Evolutionary conservation across 2,797 vertebrate species (phyloP).

Genomic region (Falco biarmicus): DNA sequence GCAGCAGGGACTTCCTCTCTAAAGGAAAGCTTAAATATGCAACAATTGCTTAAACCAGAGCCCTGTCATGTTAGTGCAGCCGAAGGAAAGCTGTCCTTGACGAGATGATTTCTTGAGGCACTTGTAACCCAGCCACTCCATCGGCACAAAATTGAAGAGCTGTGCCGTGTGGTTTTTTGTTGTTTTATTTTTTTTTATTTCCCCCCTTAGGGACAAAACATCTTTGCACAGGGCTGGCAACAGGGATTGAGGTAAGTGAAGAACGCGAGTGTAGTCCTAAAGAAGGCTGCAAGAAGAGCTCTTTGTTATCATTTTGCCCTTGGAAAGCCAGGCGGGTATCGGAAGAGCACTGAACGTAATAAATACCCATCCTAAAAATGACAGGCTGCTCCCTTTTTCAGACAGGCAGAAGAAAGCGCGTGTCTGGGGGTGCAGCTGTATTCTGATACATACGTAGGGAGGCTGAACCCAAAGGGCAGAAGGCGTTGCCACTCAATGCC

Average conservation of each 20-base stretch:
- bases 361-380: background rate
- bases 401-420: background rate
- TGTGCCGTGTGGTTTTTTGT: background rate
- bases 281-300: background rate
- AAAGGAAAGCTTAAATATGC: background rate
- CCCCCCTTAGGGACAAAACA: background rate
- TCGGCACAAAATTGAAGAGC: background rate
- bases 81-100: background rate
- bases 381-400: background rate
- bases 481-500: background rate
- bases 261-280: background rate
- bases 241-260: background rate
- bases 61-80: background rate
- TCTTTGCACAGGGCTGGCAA: background rate
- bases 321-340: background rate
- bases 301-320: background rate
- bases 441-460: rapidly evolving
- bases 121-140: background rate
- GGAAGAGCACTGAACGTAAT: rapidly evolving
- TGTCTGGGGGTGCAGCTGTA: background rate
- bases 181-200: background rate
- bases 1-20: background rate
- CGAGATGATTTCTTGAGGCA: background rate
- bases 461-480: background rate
- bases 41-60: background rate